phyloP scores from a whole-genome alignment of 2,888 invertebrate genomes.

The Andrena chrysosceles region DNA sequence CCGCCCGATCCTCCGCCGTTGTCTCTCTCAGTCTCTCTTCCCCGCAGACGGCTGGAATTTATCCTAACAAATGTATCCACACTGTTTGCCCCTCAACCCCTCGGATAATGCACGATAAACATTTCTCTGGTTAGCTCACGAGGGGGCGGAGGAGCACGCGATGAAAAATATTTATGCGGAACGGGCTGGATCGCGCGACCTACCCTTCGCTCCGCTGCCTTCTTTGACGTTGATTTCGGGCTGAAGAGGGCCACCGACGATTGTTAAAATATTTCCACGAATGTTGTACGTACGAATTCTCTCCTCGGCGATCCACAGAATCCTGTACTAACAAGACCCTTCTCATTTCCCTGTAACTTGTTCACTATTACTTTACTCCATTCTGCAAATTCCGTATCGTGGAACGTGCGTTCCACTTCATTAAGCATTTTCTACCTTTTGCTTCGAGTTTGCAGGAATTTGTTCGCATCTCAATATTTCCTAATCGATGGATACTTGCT shows the following conservation, averaged over 20 bases:
- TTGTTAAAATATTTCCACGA: slow-evolving; percentile 25
- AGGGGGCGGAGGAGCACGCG: slow-evolving; percentile 51
- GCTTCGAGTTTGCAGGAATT: too few relatives aligned
- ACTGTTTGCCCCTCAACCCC: slow-evolving; percentile 67
- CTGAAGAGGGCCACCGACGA: slow-evolving; percentile 25
- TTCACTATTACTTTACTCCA: neutral
- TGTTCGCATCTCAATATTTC: too few relatives aligned
- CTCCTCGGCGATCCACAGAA: neutral
- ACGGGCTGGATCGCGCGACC: slow-evolving; percentile 49
- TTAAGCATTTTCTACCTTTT: too few relatives aligned
- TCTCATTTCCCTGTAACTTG: neutral
- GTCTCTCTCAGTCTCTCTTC: slow-evolving; percentile 47
- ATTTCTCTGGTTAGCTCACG: slow-evolving; percentile 69
- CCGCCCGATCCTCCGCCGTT: slow-evolving; percentile 58
- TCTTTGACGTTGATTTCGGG: slow-evolving; percentile 48
- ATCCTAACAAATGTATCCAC: slow-evolving; percentile 78
- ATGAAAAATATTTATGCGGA: slow-evolving; percentile 74
- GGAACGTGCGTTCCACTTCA: too few relatives aligned
- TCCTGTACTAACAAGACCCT: neutral
- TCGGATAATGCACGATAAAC: slow-evolving; percentile 78
- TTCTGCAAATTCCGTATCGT: neutral
- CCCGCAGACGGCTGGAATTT: slow-evolving; percentile 80
- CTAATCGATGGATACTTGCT: too few relatives aligned
- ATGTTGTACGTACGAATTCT: slow-evolving; percentile 2
- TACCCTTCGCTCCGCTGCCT: slow-evolving; percentile 38